Evolutionary conservation across 2,888 invertebrate genomes (phyloP).

Genomic region (Sphaeridia pumilis): DNA sequence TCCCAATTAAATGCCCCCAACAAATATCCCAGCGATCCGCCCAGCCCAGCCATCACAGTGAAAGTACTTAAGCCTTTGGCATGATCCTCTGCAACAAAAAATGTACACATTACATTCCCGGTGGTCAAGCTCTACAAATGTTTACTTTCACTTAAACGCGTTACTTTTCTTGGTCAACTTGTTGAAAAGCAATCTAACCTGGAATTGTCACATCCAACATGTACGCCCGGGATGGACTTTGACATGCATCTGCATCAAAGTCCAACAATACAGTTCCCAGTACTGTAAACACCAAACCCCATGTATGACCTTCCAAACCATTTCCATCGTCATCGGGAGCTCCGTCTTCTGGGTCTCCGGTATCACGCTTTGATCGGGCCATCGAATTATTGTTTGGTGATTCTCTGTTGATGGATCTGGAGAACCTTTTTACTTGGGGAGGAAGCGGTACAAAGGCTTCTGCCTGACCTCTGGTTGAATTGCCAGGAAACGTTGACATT

Average conservation of each 20-base stretch:
- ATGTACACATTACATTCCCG: too few relatives aligned
- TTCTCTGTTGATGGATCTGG: too few relatives aligned
- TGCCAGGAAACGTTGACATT: too few relatives aligned
- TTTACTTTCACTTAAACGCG: too few relatives aligned
- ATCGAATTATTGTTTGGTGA: too few relatives aligned
- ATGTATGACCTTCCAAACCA: conserved; percentile 49
- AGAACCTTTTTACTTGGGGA: too few relatives aligned
- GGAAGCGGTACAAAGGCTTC: too few relatives aligned
- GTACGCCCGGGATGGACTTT: conserved; percentile 87
- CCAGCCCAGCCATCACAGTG: conserved; percentile 91
- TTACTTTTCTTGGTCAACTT: too few relatives aligned
- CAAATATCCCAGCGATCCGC: conserved; percentile 81
- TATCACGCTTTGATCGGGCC: too few relatives aligned
- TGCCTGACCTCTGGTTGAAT: too few relatives aligned
- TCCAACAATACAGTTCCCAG: conserved; percentile 84
- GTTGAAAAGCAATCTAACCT: conserved; percentile 45
- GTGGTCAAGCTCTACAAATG: too few relatives aligned
- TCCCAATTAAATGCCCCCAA: conserved; percentile 92
- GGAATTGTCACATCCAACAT: conserved; percentile 81
- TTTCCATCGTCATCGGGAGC: neutral
- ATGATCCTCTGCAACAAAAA: conserved; percentile 78
- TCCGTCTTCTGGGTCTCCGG: too few relatives aligned
- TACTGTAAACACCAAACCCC: conserved; percentile 84
- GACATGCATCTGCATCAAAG: conserved; percentile 93
- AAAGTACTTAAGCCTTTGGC: conserved; percentile 86